Base-by-base conservation (phyloP, 2,888 invertebrate species). In the Morpho achilles region DNA sequence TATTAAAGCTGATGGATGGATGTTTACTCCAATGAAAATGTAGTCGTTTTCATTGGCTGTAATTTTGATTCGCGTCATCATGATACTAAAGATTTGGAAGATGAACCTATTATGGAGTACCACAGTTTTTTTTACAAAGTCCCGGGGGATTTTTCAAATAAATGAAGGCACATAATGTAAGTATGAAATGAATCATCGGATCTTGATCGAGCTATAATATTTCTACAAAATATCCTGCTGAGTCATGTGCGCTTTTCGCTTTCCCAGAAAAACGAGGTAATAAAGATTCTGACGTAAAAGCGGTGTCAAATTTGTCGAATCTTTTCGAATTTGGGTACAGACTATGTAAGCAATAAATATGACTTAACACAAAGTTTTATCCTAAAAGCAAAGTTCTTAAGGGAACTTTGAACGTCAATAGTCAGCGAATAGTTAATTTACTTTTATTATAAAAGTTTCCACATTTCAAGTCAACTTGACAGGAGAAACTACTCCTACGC, bases 381-480 rank as follows among this genome's bases (percentile, higher is more conserved):
- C 71, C 71, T 73, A 71, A 77, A 81, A 79, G 73, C 81, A 71
- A 67, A 73, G 71, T 32, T 63, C 71, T 71, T 73, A 75, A 77
- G 69, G 66, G 64, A 78, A 74, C 79, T 73, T 75, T 74, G 69
- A 76, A 62, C 58, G 74, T 70, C 73, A 71, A 70, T 75, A 77
- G 78, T 82, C 75, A 79, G 74, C 78, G 76, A 74, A 74, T 77
- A 77, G 75, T 81, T 82, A 81, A 85, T 85, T 87, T 82, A 79
- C 79, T 87, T 88, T 89, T 85, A 88, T 87, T 76, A 81, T 78
- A 53, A 79, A 88, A 88, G 75, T 87, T 88, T 80, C 54, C 65
- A 78, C 82, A 81, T 84, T 83, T 77, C 71, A 72, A 73, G 74
- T 75, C 76, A 78, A 72, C 71, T 76, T 71, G 69, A 73, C 71